Evolutionary conservation across 2,113 vertebrate genomes (phyloP).

Genomic region (Ramphastos sulfuratus): DNA sequence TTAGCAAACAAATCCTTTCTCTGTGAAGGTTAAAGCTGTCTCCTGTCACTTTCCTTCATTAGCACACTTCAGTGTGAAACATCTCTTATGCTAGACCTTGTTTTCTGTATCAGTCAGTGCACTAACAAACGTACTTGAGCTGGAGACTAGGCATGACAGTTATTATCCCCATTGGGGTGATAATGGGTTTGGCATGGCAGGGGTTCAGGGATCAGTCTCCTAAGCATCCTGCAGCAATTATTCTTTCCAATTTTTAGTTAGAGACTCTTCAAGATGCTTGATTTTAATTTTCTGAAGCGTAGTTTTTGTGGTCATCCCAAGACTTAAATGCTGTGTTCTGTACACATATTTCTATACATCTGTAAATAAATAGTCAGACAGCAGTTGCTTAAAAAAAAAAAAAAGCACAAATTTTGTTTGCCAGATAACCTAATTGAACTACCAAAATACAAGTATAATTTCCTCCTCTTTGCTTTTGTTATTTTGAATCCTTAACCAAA

Average conservation of each 20-base stretch:
- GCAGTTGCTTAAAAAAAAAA: neutral
- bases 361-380: neutral
- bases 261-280: slow-evolving; percentile 2
- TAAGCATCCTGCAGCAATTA: slow-evolving; percentile 54
- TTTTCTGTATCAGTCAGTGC: slow-evolving; percentile 51
- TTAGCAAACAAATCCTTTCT: neutral
- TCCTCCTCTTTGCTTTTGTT: neutral
- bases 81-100: slow-evolving; percentile 38
- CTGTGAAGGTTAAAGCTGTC: slow-evolving; percentile 28
- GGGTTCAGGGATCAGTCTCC: slow-evolving; percentile 59
- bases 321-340: neutral
- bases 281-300: neutral
- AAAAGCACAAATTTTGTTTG: neutral
- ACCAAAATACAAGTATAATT: neutral
- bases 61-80: slow-evolving; percentile 45
- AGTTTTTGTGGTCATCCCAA: neutral
- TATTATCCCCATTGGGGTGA: slow-evolving; percentile 69
- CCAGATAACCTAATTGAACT: neutral
- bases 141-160: slow-evolving; percentile 59
- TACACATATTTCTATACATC: neutral
- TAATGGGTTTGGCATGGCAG: slow-evolving; percentile 61
- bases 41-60: slow-evolving; percentile 60
- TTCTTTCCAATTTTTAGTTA: slow-evolving; percentile 12
- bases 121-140: slow-evolving; percentile 40
- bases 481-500: neutral